A percentile compares a stretch with the other conserved stretches of the same genome.
phyloP scores from a whole-genome alignment of 2,797 vertebrate genomes.

The Coregonus suidteri region DNA sequence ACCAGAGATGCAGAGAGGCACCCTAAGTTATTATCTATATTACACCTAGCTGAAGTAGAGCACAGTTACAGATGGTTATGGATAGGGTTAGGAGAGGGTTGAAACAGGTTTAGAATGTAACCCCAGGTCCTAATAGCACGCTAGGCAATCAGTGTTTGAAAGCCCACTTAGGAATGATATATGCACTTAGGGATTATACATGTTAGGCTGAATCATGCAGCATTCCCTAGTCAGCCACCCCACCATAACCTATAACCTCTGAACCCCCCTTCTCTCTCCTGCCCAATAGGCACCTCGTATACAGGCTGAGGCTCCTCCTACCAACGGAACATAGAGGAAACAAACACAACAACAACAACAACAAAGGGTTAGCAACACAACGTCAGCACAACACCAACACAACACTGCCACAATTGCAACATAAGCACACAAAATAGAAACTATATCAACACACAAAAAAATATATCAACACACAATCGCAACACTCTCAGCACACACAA shows the following conservation, averaged over 20 bases:
- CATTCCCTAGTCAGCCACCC: constrained; percentile 24
- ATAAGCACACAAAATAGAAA: not conserved
- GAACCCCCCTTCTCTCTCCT: constrained; percentile 52
- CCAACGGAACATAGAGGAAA: constrained; percentile 65
- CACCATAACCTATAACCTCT: constrained; percentile 37
- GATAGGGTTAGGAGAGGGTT: not conserved
- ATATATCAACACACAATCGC: constrained; percentile 30
- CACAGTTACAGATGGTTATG: not conserved
- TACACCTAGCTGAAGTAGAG: not conserved
- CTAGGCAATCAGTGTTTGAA: not conserved
- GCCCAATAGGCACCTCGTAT: constrained; percentile 76
- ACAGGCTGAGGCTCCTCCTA: constrained; percentile 80
- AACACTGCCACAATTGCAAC: not conserved
- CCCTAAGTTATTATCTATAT: not conserved
- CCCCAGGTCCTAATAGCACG: not conserved
- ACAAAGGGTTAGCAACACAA: constrained; percentile 42
- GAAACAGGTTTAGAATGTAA: not conserved
- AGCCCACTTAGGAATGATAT: not conserved
- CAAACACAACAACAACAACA: constrained; percentile 43
- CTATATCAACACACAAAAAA: constrained; percentile 16
- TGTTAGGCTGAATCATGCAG: constrained; percentile 50
- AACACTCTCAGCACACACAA: not conserved
- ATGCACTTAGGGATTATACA: not conserved
- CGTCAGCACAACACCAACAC: constrained; percentile 15
- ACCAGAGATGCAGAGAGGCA: not conserved